phyloP scores from a whole-genome alignment of 2,888 invertebrate species.

The Drosophila pegasa region DNA sequence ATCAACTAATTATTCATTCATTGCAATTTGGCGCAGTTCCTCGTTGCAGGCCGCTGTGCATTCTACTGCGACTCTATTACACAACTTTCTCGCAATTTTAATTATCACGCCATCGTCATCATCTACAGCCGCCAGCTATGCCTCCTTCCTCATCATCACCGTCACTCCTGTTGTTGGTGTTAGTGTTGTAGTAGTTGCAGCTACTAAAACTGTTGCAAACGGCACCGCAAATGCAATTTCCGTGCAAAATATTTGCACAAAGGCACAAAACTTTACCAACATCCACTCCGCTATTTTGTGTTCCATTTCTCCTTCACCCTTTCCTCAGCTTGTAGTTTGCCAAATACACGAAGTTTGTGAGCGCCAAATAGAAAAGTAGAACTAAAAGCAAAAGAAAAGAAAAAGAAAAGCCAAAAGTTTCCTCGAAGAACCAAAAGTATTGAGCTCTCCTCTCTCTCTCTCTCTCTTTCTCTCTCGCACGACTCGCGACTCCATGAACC shows the following conservation, averaged over 20 bases:
- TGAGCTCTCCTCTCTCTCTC: constrained; percentile 9
- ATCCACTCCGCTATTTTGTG: constrained; percentile 5
- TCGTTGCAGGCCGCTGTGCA: constrained; percentile 47
- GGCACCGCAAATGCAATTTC: constrained; percentile 71
- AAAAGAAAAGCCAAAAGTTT: constrained; percentile 32
- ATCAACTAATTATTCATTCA: constrained; percentile 31
- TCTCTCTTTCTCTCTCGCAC: not conserved
- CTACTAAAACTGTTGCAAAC: constrained; percentile 38
- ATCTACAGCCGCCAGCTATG: not conserved
- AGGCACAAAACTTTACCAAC: constrained; percentile 48
- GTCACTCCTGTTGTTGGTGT: constrained; percentile 1
- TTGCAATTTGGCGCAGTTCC: constrained; percentile 45
- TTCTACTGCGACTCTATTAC: constrained; percentile 37
- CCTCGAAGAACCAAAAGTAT: constrained; percentile 12
- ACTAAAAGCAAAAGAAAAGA: constrained; percentile 13
- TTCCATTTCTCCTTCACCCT: not conserved
- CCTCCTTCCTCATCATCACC: not conserved
- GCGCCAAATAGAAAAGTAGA: constrained; percentile 26
- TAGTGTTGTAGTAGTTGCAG: constrained; percentile 38
- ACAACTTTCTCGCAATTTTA: constrained; percentile 58
- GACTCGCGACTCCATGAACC: constrained; percentile 11
- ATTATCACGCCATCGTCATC: constrained; percentile 57
- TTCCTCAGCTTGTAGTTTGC: not conserved
- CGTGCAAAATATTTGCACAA: constrained; percentile 70
- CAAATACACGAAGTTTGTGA: constrained; percentile 27